Evolutionary conservation across 2,888 invertebrate genomes (phyloP).

Genomic region (Branchipolynoe longqiensis): DNA sequence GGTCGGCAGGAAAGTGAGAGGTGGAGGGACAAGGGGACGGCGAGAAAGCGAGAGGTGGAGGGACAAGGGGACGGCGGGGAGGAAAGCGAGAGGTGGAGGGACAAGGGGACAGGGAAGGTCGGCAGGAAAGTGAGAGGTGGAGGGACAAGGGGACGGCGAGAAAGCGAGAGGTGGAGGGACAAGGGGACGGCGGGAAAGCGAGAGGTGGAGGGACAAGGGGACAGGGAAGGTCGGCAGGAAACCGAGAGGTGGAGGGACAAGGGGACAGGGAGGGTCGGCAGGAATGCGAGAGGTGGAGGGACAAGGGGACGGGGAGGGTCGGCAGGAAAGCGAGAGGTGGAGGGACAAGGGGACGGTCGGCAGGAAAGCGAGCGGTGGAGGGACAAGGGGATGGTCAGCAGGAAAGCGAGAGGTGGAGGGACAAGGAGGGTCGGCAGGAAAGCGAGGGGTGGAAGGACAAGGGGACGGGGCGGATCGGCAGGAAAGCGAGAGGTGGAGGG

Average conservation of each 20-base stretch:
- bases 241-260: not conserved
- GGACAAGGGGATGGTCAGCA: no score
- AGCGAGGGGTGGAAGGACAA: not conserved
- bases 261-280: not conserved
- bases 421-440: not conserved
- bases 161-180: not conserved
- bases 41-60: not conserved
- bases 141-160: not conserved
- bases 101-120: not conserved
- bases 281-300: not conserved
- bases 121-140: not conserved
- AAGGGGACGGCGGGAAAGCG: no score
- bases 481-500: not conserved
- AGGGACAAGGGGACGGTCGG: no score
- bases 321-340: no score
- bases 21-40: not conserved
- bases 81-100: not conserved
- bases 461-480: not conserved
- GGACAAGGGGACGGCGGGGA: not conserved
- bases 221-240: not conserved
- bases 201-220: no score
- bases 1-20: constrained; percentile 1
- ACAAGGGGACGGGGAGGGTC: no score
- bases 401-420: not conserved
- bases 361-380: no score